phyloP scores from a whole-genome alignment of 2,797 vertebrate species.

The Numenius phaeopus region DNA sequence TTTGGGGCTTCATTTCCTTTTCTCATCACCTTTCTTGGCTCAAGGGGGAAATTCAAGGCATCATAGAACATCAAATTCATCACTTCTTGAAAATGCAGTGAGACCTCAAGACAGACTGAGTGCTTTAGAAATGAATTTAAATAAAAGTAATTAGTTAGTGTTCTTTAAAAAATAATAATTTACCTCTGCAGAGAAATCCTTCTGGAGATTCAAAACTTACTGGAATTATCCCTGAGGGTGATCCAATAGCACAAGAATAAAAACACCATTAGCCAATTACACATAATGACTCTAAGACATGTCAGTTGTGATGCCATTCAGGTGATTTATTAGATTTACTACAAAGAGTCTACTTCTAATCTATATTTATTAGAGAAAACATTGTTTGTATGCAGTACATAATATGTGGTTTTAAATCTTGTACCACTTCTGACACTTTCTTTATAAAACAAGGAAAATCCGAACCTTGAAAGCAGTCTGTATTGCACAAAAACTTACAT shows the following conservation, averaged over 20 bases:
- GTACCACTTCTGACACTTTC: background rate
- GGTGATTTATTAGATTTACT: constrained; percentile 69
- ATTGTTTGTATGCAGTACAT: background rate
- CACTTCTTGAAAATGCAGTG: constrained; percentile 64
- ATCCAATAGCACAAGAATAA: constrained; percentile 72
- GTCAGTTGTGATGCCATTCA: constrained; percentile 33
- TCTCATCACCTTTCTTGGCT: constrained; percentile 66
- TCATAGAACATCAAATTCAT: constrained; percentile 69
- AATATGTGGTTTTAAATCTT: background rate
- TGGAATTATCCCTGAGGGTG: constrained; percentile 65
- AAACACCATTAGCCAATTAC: constrained; percentile 74
- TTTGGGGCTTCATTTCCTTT: constrained; percentile 56
- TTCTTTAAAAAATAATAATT: constrained; percentile 38
- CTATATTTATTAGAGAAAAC: constrained; percentile 32
- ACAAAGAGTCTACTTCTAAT: constrained; percentile 5
- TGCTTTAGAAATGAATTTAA: constrained; percentile 71
- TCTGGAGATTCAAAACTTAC: constrained; percentile 67
- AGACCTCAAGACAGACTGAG: constrained; percentile 58
- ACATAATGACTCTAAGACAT: constrained; percentile 65
- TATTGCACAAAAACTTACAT: background rate
- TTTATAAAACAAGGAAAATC: background rate
- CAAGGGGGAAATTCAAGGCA: constrained; percentile 49
- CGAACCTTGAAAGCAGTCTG: background rate
- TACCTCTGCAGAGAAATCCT: constrained; percentile 62
- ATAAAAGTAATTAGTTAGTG: constrained; percentile 73